Conservation (phyloP, 2,797 vertebrate species). For the Thunnus albacares region DNA sequence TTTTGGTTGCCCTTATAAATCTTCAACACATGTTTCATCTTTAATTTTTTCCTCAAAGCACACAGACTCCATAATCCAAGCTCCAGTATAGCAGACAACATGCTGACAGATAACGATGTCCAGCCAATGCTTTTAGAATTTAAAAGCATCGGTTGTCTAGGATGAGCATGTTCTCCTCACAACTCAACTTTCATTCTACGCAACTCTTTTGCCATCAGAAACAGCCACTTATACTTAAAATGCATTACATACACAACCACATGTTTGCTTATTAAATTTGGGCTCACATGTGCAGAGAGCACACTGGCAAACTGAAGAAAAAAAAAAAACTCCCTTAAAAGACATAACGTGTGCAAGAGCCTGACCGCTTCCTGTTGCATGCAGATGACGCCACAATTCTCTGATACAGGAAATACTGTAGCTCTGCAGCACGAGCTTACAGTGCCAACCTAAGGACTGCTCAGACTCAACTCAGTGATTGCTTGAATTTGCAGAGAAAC, state of each 20-base stretch:
- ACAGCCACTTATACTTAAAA: neutral
- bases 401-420: conserved; percentile 61
- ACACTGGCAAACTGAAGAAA: neutral
- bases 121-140: neutral
- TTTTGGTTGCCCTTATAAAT: neutral
- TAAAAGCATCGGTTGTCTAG: neutral
- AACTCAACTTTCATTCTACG: neutral
- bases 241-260: neutral
- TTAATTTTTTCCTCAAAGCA: neutral
- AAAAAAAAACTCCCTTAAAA: conserved; percentile 30
- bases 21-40: neutral
- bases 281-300: neutral
- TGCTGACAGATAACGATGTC: neutral
- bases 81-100: neutral
- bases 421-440: conserved; percentile 10
- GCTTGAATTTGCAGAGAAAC: neutral
- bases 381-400: conserved; percentile 38
- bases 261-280: conserved; percentile 20
- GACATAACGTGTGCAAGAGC: conserved; percentile 34
- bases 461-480: neutral
- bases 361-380: conserved; percentile 75
- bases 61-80: neutral
- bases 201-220: neutral
- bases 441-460: neutral
- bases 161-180: neutral